Percentiles rank a stretch among this genome's conserved stretches.
Conservation (phyloP, 2,113 vertebrate species). For the Prunella fulvescens region DNA sequence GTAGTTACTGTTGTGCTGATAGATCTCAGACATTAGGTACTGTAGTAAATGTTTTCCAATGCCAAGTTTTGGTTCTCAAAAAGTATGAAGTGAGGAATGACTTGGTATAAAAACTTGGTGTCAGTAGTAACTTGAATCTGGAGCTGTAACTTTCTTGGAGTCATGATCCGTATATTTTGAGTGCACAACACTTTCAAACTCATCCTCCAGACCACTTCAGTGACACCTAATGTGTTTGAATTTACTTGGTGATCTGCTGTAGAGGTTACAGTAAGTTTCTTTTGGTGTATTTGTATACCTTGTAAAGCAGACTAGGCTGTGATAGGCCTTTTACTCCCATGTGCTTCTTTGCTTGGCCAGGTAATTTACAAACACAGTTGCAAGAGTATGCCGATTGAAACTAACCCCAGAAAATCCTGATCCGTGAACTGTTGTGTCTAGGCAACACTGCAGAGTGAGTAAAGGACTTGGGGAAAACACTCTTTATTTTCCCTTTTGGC, state of each 20-base stretch:
- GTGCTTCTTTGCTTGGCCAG: background rate
- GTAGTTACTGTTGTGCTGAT: background rate
- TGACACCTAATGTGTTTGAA: background rate
- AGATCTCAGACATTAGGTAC: background rate
- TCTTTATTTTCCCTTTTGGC: background rate
- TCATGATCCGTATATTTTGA: background rate
- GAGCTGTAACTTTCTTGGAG: background rate
- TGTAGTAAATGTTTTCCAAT: background rate
- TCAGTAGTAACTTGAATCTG: background rate
- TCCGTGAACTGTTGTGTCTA: background rate
- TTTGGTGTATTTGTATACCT: rapidly evolving
- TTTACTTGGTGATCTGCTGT: background rate
- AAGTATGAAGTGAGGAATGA: background rate
- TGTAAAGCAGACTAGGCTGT: background rate
- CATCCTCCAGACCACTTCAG: background rate
- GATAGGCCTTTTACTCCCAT: background rate
- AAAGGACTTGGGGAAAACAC: background rate
- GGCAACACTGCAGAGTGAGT: background rate
- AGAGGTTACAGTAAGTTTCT: background rate
- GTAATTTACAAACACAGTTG: background rate
- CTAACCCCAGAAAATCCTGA: background rate
- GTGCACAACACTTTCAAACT: background rate
- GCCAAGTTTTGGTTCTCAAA: background rate
- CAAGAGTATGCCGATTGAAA: background rate
- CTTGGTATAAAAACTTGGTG: background rate